Evolutionary conservation across 2,888 invertebrate genomes (phyloP).

Genomic region (Eupithecia abbreviata): DNA sequence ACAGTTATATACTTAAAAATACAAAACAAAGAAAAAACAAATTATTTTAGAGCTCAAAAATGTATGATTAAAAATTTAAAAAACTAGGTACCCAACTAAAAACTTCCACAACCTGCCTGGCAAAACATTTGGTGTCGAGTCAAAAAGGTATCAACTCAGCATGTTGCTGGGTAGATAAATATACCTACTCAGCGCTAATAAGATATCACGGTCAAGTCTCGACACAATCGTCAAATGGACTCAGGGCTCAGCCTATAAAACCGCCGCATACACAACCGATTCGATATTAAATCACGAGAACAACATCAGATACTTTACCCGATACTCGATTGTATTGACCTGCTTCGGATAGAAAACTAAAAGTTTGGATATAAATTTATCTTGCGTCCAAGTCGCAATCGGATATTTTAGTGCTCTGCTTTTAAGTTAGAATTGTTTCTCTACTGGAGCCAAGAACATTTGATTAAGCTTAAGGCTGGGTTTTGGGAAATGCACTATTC

Average conservation of each 20-base stretch:
- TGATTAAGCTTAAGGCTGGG: constrained; percentile 37
- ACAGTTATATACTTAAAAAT: too few species aligned
- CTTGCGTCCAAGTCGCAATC: constrained; percentile 50
- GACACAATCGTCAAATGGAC: too few species aligned
- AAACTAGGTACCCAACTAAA: too few species aligned
- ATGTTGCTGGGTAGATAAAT: too few species aligned
- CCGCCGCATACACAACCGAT: constrained; percentile 15
- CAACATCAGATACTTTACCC: constrained; percentile 33
- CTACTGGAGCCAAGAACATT: constrained; percentile 40
- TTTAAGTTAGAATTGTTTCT: constrained; percentile 47
- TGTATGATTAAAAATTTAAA: too few species aligned
- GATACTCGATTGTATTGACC: constrained; percentile 63
- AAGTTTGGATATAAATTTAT: constrained; percentile 69
- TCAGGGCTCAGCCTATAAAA: neutral
- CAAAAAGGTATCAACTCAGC: too few species aligned
- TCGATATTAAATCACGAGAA: constrained; percentile 41
- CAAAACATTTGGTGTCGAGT: too few species aligned
- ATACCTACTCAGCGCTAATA: too few species aligned
- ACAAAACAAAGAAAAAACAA: too few species aligned
- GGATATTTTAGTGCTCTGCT: constrained; percentile 43
- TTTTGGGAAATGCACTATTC: neutral
- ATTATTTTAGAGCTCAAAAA: too few species aligned
- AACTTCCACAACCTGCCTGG: too few species aligned
- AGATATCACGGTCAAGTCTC: too few species aligned
- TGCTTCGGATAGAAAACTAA: constrained; percentile 60